Percentiles rank a stretch among this genome's conserved stretches.
Evolutionary conservation across 2,888 invertebrate genomes (phyloP).

Genomic region (Eilema caniola): DNA sequence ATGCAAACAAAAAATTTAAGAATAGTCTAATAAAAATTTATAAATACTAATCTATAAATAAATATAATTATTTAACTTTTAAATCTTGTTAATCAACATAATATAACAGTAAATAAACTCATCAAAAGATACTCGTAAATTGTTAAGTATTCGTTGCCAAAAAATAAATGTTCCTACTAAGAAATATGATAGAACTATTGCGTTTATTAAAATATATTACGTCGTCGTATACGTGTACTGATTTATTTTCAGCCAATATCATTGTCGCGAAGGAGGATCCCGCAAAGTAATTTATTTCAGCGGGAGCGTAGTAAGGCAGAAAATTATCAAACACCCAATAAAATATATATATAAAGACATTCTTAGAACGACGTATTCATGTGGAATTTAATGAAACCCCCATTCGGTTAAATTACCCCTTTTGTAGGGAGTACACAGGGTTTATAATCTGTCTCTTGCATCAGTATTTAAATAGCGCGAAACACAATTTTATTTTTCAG

Average conservation of each 20-base stretch:
- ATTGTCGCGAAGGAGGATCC: constrained; percentile 13
- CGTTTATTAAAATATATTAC: constrained; percentile 20
- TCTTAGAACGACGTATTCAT: constrained; percentile 31
- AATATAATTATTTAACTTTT: too few species aligned
- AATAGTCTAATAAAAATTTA: background rate
- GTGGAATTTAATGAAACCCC: constrained; percentile 50
- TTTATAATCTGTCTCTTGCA: constrained; percentile 63
- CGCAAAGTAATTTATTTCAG: constrained; percentile 27
- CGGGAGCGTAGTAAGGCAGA: constrained; percentile 19
- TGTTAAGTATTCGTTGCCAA: background rate
- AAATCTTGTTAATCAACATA: background rate
- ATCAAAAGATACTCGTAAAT: background rate
- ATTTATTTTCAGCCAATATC: constrained; percentile 25
- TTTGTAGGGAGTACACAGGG: constrained; percentile 51
- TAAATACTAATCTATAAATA: too few species aligned
- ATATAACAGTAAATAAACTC: background rate
- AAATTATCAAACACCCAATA: constrained; percentile 45
- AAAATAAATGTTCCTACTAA: background rate
- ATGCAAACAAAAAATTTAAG: too few species aligned
- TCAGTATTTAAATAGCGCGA: constrained; percentile 72
- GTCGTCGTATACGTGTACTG: constrained; percentile 14
- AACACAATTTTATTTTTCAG: constrained; percentile 70
- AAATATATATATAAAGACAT: constrained; percentile 44
- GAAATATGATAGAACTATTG: constrained; percentile 13
- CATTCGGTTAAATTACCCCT: constrained; percentile 57